Base-by-base conservation (phyloP, 2,797 vertebrate genomes). In the Gorsachius magnificus region DNA sequence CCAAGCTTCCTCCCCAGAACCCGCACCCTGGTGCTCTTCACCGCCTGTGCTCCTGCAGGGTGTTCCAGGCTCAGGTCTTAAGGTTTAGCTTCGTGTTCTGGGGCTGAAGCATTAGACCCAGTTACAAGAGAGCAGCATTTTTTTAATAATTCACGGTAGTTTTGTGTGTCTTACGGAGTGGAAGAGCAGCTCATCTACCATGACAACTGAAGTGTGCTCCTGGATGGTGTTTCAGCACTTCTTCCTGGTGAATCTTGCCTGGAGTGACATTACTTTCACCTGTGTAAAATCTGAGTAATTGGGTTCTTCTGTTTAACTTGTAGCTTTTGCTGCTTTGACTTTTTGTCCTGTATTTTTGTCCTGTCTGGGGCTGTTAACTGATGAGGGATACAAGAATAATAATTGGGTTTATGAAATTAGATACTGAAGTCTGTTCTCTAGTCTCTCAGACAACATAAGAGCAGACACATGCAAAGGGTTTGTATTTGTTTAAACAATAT, bases 21-120 rank as follows among this genome's bases (percentile, higher is more conserved):
- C 18, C 5, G 2, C 4, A 6, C 5, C 18, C 29, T 13, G 13
- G 45, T 31, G 3, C 21, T 29, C 31, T 2, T 28, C n/a, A 8
- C 54, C 0, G 6, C 48, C 20, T 2, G 0, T 15, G 48, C 41
- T n/a, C 24, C 56, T 53, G 9, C 14, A 48, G 16, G 28, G 16
- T 35, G 10, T 15, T 46, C 48, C 46, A 22, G 43, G 38, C 43
- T 57, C 38, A 14, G 29, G 26, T 58, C 25, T 25, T 36, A 5
- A 13, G 4, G 12, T 5, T 53, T 41, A 41, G 35, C 64, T 35
- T 56, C 19, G 5, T 31, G 14, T 22, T 28, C 50, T 48, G 54
- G 16, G 38, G 31, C 25, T 51, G 60, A 38, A 68, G 18, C 16
- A 4, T 25, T 41, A 31, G 22, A n/a, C 45, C 5, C 19, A 29